Conservation (phyloP, 2,797 vertebrate species). For the Silurus lanzhouensis region DNA sequence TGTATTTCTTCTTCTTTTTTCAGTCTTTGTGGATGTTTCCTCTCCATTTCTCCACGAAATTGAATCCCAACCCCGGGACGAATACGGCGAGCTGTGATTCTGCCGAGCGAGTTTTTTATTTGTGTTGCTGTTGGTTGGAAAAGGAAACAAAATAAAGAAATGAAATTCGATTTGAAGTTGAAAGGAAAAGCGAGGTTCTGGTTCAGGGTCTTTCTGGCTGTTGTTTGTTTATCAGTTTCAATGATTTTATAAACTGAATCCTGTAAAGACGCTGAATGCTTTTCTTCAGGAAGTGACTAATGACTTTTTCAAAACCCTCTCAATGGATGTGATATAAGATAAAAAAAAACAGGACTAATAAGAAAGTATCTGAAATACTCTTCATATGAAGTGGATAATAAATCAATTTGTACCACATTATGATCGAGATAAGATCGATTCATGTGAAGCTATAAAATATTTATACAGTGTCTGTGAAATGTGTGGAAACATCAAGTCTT, state of each 20-base stretch:
- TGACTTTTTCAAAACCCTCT: neutral
- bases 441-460: neutral
- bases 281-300: neutral
- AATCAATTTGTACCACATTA: neutral
- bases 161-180: conserved; percentile 12
- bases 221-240: neutral
- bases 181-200: neutral
- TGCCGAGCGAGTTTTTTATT: neutral
- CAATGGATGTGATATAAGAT: neutral
- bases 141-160: neutral
- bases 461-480: no score
- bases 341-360: neutral
- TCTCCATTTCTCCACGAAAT: neutral
- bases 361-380: neutral
- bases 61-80: neutral
- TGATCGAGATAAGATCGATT: neutral
- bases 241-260: conserved; percentile 5
- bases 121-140: neutral
- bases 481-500: no score
- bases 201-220: neutral
- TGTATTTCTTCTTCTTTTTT: neutral
- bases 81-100: neutral
- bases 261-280: neutral
- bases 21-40: neutral
- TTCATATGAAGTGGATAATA: neutral